phyloP scores from a whole-genome alignment of 64 coral and sea anemone species.

The Pachyseris speciosa region DNA sequence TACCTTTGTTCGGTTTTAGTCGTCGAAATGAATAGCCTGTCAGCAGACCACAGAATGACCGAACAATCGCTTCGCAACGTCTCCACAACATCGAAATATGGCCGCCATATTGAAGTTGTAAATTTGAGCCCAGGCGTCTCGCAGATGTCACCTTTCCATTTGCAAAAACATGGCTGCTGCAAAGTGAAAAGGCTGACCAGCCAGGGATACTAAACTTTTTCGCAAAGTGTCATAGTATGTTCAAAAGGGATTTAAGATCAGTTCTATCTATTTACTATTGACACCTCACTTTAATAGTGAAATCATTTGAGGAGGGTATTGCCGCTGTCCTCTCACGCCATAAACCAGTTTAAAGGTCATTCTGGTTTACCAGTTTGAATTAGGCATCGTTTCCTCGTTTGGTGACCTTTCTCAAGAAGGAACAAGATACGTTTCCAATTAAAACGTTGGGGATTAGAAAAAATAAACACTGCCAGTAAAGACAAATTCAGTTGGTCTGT shows the following conservation, averaged over 20 bases:
- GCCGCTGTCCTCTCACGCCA: not conserved
- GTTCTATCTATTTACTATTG: not conserved
- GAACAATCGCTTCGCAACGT: no score
- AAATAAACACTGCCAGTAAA: constrained; percentile 1
- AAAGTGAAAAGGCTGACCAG: constrained; percentile 7
- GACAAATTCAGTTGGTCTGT: constrained; percentile 7
- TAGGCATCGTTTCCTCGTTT: not conserved
- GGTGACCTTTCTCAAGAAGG: constrained; percentile 6
- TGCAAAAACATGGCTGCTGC: constrained; percentile 23
- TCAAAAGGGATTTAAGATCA: not conserved
- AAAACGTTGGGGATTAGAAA: constrained; percentile 1
- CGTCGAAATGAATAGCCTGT: no score
- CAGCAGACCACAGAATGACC: no score
- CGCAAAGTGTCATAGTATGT: not conserved
- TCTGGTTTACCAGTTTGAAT: not conserved
- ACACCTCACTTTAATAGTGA: not conserved
- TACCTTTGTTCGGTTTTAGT: no score
- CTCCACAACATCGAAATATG: no score
- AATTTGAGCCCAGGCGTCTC: no score
- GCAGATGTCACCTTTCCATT: no score
- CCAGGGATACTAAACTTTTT: constrained; percentile 2
- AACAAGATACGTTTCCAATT: constrained; percentile 1
- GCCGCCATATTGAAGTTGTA: no score
- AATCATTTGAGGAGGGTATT: constrained; percentile 2
- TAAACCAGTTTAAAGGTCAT: not conserved